phyloP scores from a whole-genome alignment of 1,140 invertebrate species.

The Antheraea pernyi region DNA sequence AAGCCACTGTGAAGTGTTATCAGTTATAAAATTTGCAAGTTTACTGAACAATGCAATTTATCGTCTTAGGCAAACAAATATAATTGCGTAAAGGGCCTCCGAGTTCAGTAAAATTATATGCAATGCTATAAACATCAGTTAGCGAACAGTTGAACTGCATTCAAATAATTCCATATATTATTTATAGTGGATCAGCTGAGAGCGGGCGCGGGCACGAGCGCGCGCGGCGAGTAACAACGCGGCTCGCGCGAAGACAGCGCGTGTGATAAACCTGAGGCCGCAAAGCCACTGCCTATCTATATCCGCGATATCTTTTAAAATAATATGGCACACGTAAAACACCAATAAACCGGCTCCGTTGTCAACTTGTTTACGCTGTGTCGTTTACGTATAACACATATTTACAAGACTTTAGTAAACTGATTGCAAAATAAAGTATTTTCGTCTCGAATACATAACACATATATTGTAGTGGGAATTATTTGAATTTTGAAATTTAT shows the following conservation, averaged over 20 bases:
- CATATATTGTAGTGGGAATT: not conserved
- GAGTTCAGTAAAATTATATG: not conserved
- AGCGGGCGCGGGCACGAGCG: slow-evolving; percentile 23
- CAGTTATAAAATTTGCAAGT: too few relatives aligned
- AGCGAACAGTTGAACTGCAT: slow-evolving; percentile 53
- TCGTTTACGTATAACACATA: slow-evolving; percentile 28
- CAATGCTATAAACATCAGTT: slow-evolving; percentile 19
- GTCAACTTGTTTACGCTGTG: slow-evolving; percentile 44
- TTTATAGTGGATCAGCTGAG: slow-evolving; percentile 74
- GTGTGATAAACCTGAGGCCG: slow-evolving; percentile 17
- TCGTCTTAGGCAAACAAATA: too few relatives aligned
- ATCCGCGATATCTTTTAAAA: slow-evolving; percentile 33
- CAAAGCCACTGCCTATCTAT: slow-evolving; percentile 17
- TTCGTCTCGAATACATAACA: not conserved
- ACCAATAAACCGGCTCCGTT: slow-evolving; percentile 39
- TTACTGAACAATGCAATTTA: too few relatives aligned
- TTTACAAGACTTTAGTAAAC: slow-evolving; percentile 28
- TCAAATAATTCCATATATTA: slow-evolving; percentile 68
- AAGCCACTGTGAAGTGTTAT: too few relatives aligned
- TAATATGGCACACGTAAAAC: slow-evolving; percentile 41
- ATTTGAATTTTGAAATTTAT: not conserved
- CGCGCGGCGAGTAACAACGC: slow-evolving; percentile 26
- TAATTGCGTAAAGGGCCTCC: too few relatives aligned
- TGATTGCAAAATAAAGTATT: slow-evolving; percentile 17
- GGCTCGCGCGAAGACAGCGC: slow-evolving; percentile 26